These are phyloP conservation scores for Gallinago nigripennis DNA, from an alignment of 2,797 vertebrate genomes.

Conservation along the genomic window DNA sequence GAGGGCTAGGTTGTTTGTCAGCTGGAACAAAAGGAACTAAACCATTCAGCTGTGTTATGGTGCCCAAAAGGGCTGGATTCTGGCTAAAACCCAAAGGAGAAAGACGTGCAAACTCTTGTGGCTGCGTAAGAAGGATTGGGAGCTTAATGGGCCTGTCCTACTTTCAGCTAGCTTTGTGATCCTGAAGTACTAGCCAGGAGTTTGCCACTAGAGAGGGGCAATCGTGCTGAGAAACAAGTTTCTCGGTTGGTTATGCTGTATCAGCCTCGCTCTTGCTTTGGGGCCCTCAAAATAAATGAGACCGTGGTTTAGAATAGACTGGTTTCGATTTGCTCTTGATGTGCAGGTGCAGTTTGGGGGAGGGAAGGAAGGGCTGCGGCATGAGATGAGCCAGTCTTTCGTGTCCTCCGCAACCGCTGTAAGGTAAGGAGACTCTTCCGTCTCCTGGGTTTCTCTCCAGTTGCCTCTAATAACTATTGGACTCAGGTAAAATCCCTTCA, in stretches of 20 bases:
- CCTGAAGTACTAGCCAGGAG: background rate
- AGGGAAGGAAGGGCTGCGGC: conserved; percentile 7
- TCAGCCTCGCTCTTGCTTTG: background rate
- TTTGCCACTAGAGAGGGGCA: background rate
- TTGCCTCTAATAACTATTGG: background rate
- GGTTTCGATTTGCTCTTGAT: conserved; percentile 35
- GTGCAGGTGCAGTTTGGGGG: conserved; percentile 57
- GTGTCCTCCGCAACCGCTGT: background rate
- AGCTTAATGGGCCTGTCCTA: conserved; percentile 50
- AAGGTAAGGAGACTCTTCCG: background rate
- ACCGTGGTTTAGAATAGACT: conserved; percentile 32
- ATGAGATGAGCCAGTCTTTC: background rate
- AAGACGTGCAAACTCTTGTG: conserved; percentile 10
- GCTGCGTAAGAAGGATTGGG: background rate
- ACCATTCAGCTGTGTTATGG: conserved; percentile 48
- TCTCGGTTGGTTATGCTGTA: conserved; percentile 19
- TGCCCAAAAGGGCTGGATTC: conserved; percentile 31
- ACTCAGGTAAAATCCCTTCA: background rate
- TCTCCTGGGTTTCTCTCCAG: background rate
- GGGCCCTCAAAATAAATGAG: conserved; percentile 48
- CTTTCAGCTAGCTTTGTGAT: conserved; percentile 22
- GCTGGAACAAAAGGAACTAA: conserved; percentile 52
- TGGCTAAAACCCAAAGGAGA: conserved; percentile 48
- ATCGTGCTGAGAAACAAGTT: background rate
- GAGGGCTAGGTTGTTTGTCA: conserved; percentile 4